A percentile compares a stretch with the other conserved stretches of the same genome.
Evolutionary conservation across 2,888 invertebrate species (phyloP).

Genomic region (Drosophila testacea): DNA sequence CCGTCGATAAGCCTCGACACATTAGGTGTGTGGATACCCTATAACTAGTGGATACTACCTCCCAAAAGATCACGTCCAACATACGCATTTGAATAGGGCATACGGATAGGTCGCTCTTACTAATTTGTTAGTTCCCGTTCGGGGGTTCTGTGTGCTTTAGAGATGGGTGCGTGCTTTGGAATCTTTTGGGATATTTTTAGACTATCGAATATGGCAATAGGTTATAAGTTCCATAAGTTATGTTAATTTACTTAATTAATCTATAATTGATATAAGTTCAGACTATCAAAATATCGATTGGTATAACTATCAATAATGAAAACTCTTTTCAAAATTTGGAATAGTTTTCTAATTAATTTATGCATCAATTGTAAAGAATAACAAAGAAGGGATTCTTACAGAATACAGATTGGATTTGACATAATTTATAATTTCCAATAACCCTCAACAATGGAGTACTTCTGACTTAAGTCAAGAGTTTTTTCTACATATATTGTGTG

Average conservation of each 20-base stretch:
- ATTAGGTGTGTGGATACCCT: constrained; percentile 10
- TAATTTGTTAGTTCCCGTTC: too few relatives aligned
- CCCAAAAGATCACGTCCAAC: background rate
- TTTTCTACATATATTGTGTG: background rate
- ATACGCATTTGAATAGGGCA: constrained; percentile 20
- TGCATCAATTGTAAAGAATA: background rate
- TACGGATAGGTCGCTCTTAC: background rate
- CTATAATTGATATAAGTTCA: too few relatives aligned
- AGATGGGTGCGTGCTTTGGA: background rate
- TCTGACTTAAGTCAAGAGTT: background rate
- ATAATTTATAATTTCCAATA: too few relatives aligned
- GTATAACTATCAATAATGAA: too few relatives aligned
- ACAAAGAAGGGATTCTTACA: too few relatives aligned
- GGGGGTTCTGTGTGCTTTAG: constrained; percentile 15
- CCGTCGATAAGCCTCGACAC: constrained; percentile 64
- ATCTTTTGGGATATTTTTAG: background rate
- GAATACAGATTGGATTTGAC: too few relatives aligned
- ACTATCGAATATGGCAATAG: background rate
- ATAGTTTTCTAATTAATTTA: background rate
- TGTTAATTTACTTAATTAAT: too few relatives aligned
- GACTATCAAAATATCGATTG: too few relatives aligned
- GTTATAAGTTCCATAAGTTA: background rate
- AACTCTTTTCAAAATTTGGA: background rate
- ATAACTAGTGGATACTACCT: background rate
- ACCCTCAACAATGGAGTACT: background rate